Conservation (phyloP, 37 sponge, comb jelly and placozoan species). For the Chondrilla cf. caribensis region DNA sequence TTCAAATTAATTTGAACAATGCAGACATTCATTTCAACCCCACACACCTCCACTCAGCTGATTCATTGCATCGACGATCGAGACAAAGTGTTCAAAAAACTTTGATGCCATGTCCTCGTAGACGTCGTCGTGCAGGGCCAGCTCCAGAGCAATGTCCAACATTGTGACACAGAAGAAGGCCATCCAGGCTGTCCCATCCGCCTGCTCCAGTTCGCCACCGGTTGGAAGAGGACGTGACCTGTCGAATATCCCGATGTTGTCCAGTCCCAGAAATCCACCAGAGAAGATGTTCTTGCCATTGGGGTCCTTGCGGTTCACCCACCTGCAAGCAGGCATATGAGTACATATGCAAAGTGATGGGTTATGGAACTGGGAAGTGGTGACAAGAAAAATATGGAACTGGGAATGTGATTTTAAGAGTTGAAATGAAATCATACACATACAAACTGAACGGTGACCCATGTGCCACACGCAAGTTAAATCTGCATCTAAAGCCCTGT, state of each 20-base stretch:
- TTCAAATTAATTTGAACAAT: too few relatives aligned
- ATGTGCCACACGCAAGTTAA: too few relatives aligned
- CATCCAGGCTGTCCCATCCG: slow-evolving; percentile 99
- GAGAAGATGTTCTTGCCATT: slow-evolving; percentile 90
- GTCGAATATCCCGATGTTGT: slow-evolving; percentile 96
- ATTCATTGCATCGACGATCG: slow-evolving; percentile 94
- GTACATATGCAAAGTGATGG: background rate
- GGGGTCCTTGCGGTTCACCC: slow-evolving; percentile 97
- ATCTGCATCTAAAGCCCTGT: too few relatives aligned
- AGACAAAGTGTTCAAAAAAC: slow-evolving; percentile 97
- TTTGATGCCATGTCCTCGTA: slow-evolving; percentile 99
- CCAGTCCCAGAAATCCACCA: slow-evolving; percentile 94
- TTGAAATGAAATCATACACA: too few relatives aligned
- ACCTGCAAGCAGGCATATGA: slow-evolving; percentile 44
- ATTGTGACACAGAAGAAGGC: slow-evolving; percentile 92
- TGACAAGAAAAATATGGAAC: background rate
- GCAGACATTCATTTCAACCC: too few relatives aligned
- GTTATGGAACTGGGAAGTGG: too few relatives aligned
- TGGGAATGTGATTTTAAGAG: background rate
- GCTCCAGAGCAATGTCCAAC: slow-evolving; percentile 92
- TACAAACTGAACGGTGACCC: too few relatives aligned
- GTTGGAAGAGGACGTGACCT: slow-evolving; percentile 90
- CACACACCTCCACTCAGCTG: slow-evolving; percentile 59
- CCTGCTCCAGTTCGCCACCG: slow-evolving; percentile 88
- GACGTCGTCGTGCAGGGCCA: slow-evolving; percentile 78